These are phyloP conservation scores for Calycopis cecrops DNA, from an alignment of 1,140 invertebrate genomes.

Conservation along the genomic window DNA sequence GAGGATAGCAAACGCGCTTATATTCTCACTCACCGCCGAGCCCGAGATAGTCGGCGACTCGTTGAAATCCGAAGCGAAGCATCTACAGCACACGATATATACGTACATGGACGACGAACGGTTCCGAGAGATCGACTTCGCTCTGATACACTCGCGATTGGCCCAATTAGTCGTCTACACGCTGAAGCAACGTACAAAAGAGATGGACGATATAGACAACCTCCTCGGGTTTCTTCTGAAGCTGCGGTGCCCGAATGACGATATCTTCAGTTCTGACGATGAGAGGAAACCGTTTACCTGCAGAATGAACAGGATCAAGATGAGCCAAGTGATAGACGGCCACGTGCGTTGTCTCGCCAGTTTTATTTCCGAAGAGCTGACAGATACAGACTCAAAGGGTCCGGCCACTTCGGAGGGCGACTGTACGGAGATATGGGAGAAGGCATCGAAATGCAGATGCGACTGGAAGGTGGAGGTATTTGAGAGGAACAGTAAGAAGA, in stretches of 20 bases:
- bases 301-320: slow-evolving; percentile 36
- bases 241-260: slow-evolving; percentile 63
- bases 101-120: slow-evolving; percentile 80
- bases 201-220: slow-evolving; percentile 53
- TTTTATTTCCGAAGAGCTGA: slow-evolving; percentile 63
- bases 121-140: slow-evolving; percentile 77
- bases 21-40: slow-evolving; percentile 57
- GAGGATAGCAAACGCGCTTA: slow-evolving; percentile 73
- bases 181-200: slow-evolving; percentile 49
- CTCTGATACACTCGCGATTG: slow-evolving; percentile 78
- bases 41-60: slow-evolving; percentile 60
- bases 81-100: slow-evolving; percentile 78
- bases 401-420: slow-evolving; percentile 72
- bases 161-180: slow-evolving; percentile 77
- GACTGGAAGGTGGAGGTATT: slow-evolving; percentile 63
- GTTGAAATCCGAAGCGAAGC: slow-evolving; percentile 78
- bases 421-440: slow-evolving; percentile 74
- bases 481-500: slow-evolving; percentile 65
- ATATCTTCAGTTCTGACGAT: slow-evolving; percentile 66
- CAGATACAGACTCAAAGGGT: slow-evolving; percentile 41
- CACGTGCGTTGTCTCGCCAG: slow-evolving; percentile 65
- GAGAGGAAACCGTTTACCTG: slow-evolving; percentile 41
- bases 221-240: slow-evolving; percentile 53
- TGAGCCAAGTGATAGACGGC: slow-evolving; percentile 43
- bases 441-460: slow-evolving; percentile 54